These are phyloP conservation scores for Brachionus rotundiformis DNA, from an alignment of 1,140 invertebrate species.

Conservation along the genomic window DNA sequence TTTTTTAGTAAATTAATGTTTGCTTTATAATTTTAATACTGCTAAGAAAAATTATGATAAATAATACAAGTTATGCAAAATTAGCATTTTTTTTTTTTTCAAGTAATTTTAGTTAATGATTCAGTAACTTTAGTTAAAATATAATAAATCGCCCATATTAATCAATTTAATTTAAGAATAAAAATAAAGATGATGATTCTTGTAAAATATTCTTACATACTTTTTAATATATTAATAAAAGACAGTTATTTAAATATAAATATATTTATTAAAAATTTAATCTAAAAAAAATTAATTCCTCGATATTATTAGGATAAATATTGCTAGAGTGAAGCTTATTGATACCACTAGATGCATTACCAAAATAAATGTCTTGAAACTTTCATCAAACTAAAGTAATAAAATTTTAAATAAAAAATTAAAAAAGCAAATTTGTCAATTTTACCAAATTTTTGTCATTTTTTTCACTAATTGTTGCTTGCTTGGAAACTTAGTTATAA, in stretches of 20 bases:
- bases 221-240: no score
- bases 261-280: background rate
- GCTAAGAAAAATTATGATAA: background rate
- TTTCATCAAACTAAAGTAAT: background rate
- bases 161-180: no score
- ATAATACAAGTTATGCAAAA: constrained; percentile 9
- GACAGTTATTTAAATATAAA: no score
- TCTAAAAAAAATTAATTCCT: background rate
- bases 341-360: background rate
- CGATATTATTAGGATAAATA: background rate
- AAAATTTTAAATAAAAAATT: background rate
- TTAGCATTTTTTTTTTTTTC: background rate
- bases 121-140: no score
- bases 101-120: constrained; percentile 28
- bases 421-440: background rate
- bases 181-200: no score
- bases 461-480: background rate
- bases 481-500: no score
- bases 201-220: no score
- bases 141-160: background rate
- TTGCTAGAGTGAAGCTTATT: background rate
- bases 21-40: background rate
- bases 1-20: constrained; percentile 16
- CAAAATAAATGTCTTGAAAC: background rate
- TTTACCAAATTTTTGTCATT: background rate